These are phyloP conservation scores for Pomacea canaliculata DNA, from an alignment of 2,888 invertebrate genomes.

Conservation along the genomic window DNA sequence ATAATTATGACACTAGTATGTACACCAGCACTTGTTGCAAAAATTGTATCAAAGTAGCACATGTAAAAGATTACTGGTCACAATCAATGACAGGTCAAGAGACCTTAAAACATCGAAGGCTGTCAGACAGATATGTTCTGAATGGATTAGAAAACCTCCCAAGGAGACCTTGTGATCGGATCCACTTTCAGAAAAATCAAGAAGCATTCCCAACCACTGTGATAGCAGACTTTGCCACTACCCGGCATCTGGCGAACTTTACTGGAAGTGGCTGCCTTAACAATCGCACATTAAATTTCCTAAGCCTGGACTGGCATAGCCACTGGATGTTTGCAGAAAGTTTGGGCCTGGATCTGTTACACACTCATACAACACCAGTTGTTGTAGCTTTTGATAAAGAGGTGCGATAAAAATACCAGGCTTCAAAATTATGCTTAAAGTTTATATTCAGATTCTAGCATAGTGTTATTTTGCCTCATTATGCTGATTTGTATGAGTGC, in stretches of 20 bases:
- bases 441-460: no score
- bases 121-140: constrained; percentile 48
- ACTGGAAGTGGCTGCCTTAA: constrained; percentile 70
- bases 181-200: constrained; percentile 43
- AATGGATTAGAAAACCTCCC: constrained; percentile 40
- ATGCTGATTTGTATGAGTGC: no score
- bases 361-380: constrained; percentile 35
- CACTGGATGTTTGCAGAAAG: constrained; percentile 82
- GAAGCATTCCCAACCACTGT: constrained; percentile 8
- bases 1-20: constrained; percentile 52
- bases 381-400: constrained; percentile 78
- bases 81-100: background rate
- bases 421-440: no score
- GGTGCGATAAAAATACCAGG: constrained; percentile 21
- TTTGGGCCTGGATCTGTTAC: constrained; percentile 77
- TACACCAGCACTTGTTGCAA: constrained; percentile 52
- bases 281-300: constrained; percentile 76
- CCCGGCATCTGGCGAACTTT: constrained; percentile 32
- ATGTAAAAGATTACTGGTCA: constrained; percentile 29
- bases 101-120: constrained; percentile 28
- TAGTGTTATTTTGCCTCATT: no score
- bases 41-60: constrained; percentile 32
- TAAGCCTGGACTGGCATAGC: constrained; percentile 81
- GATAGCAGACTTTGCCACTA: constrained; percentile 11
- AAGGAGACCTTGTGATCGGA: constrained; percentile 44